These are phyloP conservation scores for Drosophila santomea DNA, from an alignment of 1,140 invertebrate species.

Conservation along the genomic window DNA sequence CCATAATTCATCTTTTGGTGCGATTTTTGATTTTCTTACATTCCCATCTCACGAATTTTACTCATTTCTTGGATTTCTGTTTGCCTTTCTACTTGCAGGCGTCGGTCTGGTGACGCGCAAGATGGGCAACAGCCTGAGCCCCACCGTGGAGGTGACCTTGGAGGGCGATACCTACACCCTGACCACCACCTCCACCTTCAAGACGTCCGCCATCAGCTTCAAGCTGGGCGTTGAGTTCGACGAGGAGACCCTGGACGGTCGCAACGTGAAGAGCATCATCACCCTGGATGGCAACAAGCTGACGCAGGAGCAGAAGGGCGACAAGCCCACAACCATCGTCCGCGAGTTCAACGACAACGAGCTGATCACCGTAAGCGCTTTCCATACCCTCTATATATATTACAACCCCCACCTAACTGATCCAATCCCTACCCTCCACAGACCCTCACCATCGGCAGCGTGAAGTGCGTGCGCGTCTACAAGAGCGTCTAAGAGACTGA, in stretches of 20 bases:
- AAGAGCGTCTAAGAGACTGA: conserved; percentile 85
- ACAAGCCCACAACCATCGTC: conserved; percentile 88
- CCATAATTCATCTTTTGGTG: conserved; percentile 19
- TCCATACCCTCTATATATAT: neutral
- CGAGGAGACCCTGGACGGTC: conserved; percentile 93
- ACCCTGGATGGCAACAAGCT: conserved; percentile 89
- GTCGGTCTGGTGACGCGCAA: conserved; percentile 91
- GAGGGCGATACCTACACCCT: conserved; percentile 89
- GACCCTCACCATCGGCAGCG: conserved; percentile 89
- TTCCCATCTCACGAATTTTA: neutral
- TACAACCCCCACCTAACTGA: neutral
- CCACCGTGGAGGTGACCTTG: conserved; percentile 89
- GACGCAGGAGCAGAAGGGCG: conserved; percentile 89
- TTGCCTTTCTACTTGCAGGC: conserved; percentile 86
- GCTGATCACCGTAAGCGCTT: conserved; percentile 87
- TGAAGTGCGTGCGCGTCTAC: conserved; percentile 90
- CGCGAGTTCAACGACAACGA: conserved; percentile 89
- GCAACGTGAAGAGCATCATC: conserved; percentile 91
- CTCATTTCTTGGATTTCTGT: conserved; percentile 8
- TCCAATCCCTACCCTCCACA: conserved; percentile 84
- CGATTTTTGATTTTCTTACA: conserved; percentile 8
- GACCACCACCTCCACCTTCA: conserved; percentile 93
- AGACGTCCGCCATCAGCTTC: conserved; percentile 91
- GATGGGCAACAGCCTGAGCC: conserved; percentile 90
- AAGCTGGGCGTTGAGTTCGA: conserved; percentile 93